Base-by-base conservation (phyloP, 2,113 vertebrate species). In the Saiga tatarica region DNA sequence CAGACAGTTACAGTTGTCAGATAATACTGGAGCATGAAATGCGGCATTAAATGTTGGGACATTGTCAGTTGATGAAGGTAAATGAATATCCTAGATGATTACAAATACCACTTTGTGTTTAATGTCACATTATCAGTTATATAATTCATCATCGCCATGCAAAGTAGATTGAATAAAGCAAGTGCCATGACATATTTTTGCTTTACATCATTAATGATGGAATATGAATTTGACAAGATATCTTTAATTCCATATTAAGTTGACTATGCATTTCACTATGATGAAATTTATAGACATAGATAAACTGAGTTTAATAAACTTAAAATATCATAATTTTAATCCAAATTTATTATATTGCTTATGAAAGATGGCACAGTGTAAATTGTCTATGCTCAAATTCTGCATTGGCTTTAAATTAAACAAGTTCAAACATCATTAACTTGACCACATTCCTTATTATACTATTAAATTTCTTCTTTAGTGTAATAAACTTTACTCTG, bases 161-260 rank as follows among this genome's bases (percentile, higher is more conserved):
- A 89, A 93, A 94, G 10, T 23, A 62, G 39, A 52, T 5, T 95
- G 28, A 91, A 82, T 76, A 55, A 55, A 96, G 15, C 71, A 71
- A 88, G 25, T 52, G 28, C 33, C 82, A 93, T 64, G 47, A 76
- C 12, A 79, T 78, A 45, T 57, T 93, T 89, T 39, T n/a, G 60
- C n/a, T 76, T 82, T 59, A 87, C 26, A 86, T 91, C 33, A 83
- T 83, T 89, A 85, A n/a, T 79, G 45, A 87, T 71, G 60, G 79
- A 39, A 96, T 96, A 95, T n/a, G 12, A 92, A 60, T 85, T 93
- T 95, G 89, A 91, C 10, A 86, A 78, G 26, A 60, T 86, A 8
- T n/a, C 16, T 96, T 93, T 81, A 64, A 53, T 83, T 85, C 5
- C 42, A 26, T 88, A 78, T 82, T 86, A 71, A 94, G 5, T 59